Conservation (phyloP, 2,113 vertebrate species). For the Takifugu flavidus region DNA sequence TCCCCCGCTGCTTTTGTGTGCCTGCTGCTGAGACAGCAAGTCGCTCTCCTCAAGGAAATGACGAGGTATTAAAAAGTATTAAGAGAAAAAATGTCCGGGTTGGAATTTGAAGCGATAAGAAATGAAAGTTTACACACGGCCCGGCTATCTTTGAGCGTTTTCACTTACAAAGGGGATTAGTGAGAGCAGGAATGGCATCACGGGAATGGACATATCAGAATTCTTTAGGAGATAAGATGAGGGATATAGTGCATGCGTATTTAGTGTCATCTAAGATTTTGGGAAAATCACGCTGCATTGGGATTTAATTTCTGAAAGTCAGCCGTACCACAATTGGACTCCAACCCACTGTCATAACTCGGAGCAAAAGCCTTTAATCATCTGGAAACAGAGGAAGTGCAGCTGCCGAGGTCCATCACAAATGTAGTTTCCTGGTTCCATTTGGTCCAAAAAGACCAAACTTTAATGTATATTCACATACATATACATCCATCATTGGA, state of each 20-base stretch:
- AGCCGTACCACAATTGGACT: slow-evolving; percentile 5
- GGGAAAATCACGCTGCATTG: slow-evolving; percentile 1
- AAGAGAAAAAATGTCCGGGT: slow-evolving; percentile 32
- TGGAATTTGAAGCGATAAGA: slow-evolving; percentile 55
- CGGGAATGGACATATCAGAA: slow-evolving; percentile 13
- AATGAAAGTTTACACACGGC: slow-evolving; percentile 57
- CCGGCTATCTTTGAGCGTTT: slow-evolving; percentile 39
- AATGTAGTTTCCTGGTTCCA: not conserved
- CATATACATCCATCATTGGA: slow-evolving; percentile 11
- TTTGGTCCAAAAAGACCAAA: slow-evolving; percentile 3
- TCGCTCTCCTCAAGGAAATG: slow-evolving; percentile 40
- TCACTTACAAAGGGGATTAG: slow-evolving; percentile 46
- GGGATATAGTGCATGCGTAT: not conserved
- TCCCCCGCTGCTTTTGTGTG: slow-evolving; percentile 58
- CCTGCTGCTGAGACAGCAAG: slow-evolving; percentile 62
- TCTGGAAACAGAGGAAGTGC: not conserved
- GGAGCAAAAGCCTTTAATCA: not conserved
- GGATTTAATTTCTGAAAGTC: slow-evolving; percentile 6
- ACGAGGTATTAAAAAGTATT: slow-evolving; percentile 58
- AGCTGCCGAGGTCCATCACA: slow-evolving; percentile 3
- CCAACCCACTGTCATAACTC: not conserved
- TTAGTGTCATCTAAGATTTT: slow-evolving; percentile 12
- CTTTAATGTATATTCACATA: slow-evolving; percentile 12
- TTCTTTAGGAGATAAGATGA: slow-evolving; percentile 19
- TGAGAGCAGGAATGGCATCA: slow-evolving; percentile 14